A percentile compares a stretch with the other conserved stretches of the same genome.
phyloP scores from a whole-genome alignment of 2,888 invertebrate genomes.

The Poecilobothrus nobilitatus region DNA sequence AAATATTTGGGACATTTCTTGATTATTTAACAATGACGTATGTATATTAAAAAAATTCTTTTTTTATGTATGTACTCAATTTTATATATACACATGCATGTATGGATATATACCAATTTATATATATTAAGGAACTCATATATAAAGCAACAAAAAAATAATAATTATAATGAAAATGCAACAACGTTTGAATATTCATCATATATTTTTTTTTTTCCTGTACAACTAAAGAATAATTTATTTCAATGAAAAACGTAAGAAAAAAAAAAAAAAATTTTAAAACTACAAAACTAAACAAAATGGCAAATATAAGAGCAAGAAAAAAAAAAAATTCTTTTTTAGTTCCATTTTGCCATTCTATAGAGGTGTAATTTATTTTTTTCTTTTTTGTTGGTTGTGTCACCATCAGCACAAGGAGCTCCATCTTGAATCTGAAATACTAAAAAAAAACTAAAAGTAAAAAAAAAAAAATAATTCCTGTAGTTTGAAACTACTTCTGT shows the following conservation, averaged over 20 bases:
- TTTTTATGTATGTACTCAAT: too few species aligned
- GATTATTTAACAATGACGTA: too few species aligned
- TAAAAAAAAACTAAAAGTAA: not conserved
- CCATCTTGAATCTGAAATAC: not conserved
- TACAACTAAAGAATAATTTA: constrained; percentile 4
- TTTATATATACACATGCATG: too few species aligned
- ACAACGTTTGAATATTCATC: not conserved
- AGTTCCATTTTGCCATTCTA: not conserved
- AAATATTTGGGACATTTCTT: too few species aligned
- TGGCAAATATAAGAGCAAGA: not conserved
- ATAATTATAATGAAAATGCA: too few species aligned
- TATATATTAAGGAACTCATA: too few species aligned
- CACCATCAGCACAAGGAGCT: not conserved
- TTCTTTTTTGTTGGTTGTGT: not conserved
- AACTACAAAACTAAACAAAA: not conserved
- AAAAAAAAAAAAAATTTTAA: not conserved
- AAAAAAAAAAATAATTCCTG: not conserved
- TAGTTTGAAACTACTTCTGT: not conserved
- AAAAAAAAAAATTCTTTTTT: not conserved
- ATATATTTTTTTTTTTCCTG: not conserved
- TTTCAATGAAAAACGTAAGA: not conserved
- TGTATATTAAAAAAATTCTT: too few species aligned
- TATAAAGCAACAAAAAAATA: too few species aligned
- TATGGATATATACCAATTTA: too few species aligned
- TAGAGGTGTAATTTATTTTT: not conserved